Base-by-base conservation (phyloP, 2,113 vertebrate genomes). In the Siniperca knerii region DNA sequence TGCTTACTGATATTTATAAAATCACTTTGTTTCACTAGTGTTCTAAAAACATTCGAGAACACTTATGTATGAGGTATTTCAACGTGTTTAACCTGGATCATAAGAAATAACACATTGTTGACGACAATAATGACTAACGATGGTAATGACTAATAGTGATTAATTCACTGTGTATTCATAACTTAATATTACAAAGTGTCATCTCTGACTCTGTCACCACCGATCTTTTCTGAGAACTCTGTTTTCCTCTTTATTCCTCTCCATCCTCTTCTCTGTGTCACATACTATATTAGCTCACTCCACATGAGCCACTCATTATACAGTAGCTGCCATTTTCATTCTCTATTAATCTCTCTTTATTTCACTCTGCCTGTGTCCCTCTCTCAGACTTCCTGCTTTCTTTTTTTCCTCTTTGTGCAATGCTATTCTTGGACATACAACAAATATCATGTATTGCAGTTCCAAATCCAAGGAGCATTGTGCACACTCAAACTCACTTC, bases 141-240 rank as follows among this genome's bases (percentile, higher is more conserved):
- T 0, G 44, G 7, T 33, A 29, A 52, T 79, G 70, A 79, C 55
- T 67, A 8, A 61, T 60, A 10, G 46, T 78, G 65, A 86, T 57
- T 77, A 35, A 80, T 72, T 74, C 18, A 29, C 69, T 0, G 75
- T 60, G 76, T 73, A 70, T 77, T 82, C 70, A 9, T 75, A 50
- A 74, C 46, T 15, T 3, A 37, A 64, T 18, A 52, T 60, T 44
- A 50, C 21, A 54, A n/a, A 60, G 42, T 6, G 82, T 66, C 68
- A 54, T 76, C 50, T 50, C 35, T 81, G 75, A 73, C 46, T 5
- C 42, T 67, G 55, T 48, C 72, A 61, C 2, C 66, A 44, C 50
- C 8, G 11, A 0, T 23, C 33, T 18, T 35, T 57, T 25, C 61
- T 29, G 11, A 65, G 70, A 62, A 25, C 8, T 37, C 37, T 46